A percentile compares a stretch with the other conserved stretches of the same genome.
phyloP scores from a whole-genome alignment of 2,797 vertebrate species.

The Podarcis lilfordi region DNA sequence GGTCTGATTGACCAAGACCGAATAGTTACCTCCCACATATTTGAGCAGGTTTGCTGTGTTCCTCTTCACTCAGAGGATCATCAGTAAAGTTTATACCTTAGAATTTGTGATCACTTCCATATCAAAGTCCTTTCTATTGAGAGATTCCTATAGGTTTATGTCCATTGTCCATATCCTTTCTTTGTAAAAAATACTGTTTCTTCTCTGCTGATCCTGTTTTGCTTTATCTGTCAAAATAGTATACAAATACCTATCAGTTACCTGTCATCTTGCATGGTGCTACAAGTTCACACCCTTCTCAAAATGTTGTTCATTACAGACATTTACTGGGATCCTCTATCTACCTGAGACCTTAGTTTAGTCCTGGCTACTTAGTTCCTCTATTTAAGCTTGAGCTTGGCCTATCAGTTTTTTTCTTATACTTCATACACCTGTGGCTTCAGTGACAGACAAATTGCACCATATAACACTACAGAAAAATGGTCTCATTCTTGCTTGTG shows the following conservation, averaged over 20 bases:
- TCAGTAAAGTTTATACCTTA: not conserved
- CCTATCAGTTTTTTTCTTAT: not conserved
- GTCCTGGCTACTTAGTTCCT: not conserved
- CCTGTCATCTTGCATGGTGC: not conserved
- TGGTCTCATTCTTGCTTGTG: not conserved
- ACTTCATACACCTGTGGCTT: no score
- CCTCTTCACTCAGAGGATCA: no score
- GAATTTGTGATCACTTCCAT: not conserved
- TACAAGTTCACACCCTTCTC: not conserved
- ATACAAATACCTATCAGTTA: not conserved
- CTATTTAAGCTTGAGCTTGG: not conserved
- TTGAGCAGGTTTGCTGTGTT: not conserved
- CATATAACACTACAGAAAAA: not conserved
- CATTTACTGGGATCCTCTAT: not conserved
- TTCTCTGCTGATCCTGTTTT: not conserved
- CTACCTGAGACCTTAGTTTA: not conserved
- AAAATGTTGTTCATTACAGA: not conserved
- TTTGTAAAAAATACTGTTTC: not conserved
- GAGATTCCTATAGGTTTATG: not conserved
- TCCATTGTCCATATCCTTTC: not conserved
- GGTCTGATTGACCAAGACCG: not conserved
- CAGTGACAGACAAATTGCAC: not conserved
- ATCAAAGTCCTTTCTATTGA: not conserved
- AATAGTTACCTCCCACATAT: not conserved
- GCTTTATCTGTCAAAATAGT: not conserved